Percentiles rank a stretch among this genome's conserved stretches.
Evolutionary conservation across 2,888 invertebrate genomes (phyloP).

Genomic region (Cryptocephalus moraei): DNA sequence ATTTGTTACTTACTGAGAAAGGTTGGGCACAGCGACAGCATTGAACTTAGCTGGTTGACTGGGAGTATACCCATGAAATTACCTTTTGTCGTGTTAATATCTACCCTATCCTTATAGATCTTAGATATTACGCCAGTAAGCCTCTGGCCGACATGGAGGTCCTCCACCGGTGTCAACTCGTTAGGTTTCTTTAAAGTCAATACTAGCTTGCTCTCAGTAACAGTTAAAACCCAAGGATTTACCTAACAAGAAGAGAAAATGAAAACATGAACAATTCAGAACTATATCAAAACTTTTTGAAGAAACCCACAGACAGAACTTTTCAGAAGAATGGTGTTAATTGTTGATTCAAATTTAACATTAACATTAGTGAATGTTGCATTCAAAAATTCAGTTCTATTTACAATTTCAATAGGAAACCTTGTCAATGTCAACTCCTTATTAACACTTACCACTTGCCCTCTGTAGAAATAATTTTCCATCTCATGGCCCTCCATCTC

Average conservation of each 20-base stretch:
- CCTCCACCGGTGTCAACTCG: slow-evolving; percentile 15
- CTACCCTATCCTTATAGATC: slow-evolving; percentile 29
- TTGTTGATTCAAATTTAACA: no score
- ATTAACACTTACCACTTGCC: slow-evolving; percentile 44
- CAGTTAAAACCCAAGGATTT: neutral
- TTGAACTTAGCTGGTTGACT: slow-evolving; percentile 30
- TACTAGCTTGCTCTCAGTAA: neutral
- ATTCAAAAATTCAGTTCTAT: no score
- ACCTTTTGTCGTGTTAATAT: slow-evolving; percentile 29
- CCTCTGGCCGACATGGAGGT: slow-evolving; percentile 32
- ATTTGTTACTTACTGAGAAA: slow-evolving; percentile 22
- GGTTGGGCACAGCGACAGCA: slow-evolving; percentile 28
- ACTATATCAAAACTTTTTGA: neutral
- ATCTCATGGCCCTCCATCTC: slow-evolving; percentile 14
- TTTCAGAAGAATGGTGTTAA: no score
- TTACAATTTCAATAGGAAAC: no score
- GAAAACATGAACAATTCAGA: neutral
- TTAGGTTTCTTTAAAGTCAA: slow-evolving; percentile 20
- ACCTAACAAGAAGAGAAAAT: neutral
- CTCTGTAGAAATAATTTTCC: slow-evolving; percentile 44
- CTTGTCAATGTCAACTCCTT: no score
- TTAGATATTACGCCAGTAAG: slow-evolving; percentile 35
- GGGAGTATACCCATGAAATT: slow-evolving; percentile 34
- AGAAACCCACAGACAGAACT: no score
- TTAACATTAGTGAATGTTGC: no score